Base-by-base conservation (phyloP, 1,140 invertebrate species). In the Listronotus oregonensis region DNA sequence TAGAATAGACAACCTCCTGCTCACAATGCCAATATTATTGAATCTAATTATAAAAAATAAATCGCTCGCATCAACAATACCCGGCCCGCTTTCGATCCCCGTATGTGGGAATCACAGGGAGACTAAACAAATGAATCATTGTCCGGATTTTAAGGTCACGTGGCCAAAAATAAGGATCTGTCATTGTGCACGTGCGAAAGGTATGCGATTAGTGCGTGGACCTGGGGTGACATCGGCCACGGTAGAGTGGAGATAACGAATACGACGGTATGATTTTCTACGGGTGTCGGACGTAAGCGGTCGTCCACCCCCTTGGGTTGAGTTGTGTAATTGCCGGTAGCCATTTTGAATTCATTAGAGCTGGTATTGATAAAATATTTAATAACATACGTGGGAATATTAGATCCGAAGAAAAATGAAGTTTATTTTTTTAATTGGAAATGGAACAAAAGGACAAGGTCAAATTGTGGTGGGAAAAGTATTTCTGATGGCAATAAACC, bases 1-100 rank as follows among this genome's bases (percentile, higher is more conserved):
- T 39, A 44, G 49, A 66, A 66, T 61, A 61, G 64, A 56, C 64
- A 60, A 43, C 55, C 32, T 32, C 18, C 57, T 42, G 31, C 7
- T 18, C 55, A 66, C 64, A 66, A 66, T 66, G 57, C 57, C 58
- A 34, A 57, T 61, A 43, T 66, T 66, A 66, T 66, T 66, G 64
- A 66, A 66, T 66, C 64, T 66, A 66, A 66, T 66, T 66, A 66
- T 61, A 66, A 66, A 66, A 61, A 66, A 66, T 66, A 66, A 66
- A 66, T 66, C 64, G 64, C 57, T 61, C 42, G 57, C 47, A 61
- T 60, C 58, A 50, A 66, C 64, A 61, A 66, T 39, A 43, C 49
- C 8, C 43, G 4, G 9, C 34, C 31, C 47, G 18, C 10, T 18
- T 44, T 12, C 9, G 8, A 49, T 54, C 55, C 18, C 58, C 39